Base-by-base conservation (phyloP, 2,888 invertebrate species). In the Nowickia ferox region DNA sequence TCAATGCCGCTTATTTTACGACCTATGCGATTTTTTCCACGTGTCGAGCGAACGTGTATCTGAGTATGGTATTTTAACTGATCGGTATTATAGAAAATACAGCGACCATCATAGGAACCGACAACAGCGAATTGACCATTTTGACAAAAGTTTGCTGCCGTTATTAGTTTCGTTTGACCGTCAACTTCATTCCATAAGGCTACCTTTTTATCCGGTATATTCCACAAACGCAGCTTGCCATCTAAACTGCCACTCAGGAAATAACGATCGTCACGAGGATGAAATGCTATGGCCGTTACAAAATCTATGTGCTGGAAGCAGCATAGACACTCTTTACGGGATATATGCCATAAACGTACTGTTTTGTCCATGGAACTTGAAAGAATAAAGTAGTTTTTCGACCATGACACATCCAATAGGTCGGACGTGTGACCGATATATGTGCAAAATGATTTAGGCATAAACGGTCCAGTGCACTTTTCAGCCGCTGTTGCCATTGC, bases 221-320 rank as follows among this genome's bases (percentile, higher is more conserved):
- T 98, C 99, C 99, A 99, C 9, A 99, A 93, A n/a, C 99, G 94
- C 69, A 99, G 94, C 93, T 99, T 99, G 1, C 99, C 99, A 93
- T 99, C 99, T 65, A 99, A 93, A 22, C 98, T 98, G 17, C 99
- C 99, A 84, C 98, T 99, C 48, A 99, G 94, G 93, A 99, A 99
- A 93, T 99, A 93, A 9, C 97, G 93, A 92, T 97, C 97, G 89
- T 97, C 97, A 77, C 97, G 94, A 1, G 99, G 99, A 93, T 99
- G 98, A 93, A 99, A 99, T 75, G 98, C 99, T 89, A 99, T 99
- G 0, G 99, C 98, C 0, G 99, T 99, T 75, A 99, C 99, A 92
- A 99, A 99, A 93, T 99, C 99, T 87, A 99, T 98, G 92, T 99
- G 99, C 92, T 99, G 99, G 93, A 99, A 99, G 91, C 98, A 98